phyloP scores from a whole-genome alignment of 37 sponge, comb jelly and placozoan species.

The Chondrilla cf. caribensis region DNA sequence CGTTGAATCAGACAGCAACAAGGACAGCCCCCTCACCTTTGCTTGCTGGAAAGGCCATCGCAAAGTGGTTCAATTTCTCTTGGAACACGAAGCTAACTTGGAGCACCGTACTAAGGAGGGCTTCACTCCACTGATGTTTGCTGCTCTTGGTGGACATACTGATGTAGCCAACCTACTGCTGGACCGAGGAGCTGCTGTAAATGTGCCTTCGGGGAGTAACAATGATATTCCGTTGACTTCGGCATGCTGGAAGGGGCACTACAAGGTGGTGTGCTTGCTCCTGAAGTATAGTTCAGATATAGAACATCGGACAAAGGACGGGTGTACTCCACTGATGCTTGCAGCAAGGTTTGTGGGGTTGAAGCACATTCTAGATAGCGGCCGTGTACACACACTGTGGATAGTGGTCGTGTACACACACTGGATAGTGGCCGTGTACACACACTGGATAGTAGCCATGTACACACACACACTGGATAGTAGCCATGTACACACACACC shows the following conservation, averaged over 20 bases:
- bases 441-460: background rate
- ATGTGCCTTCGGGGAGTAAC: constrained; percentile 92
- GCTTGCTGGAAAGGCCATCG: constrained; percentile 99
- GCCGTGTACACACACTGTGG: constrained; percentile 8
- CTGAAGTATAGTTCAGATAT: constrained; percentile 75
- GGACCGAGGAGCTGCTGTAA: constrained; percentile 49
- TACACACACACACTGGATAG: background rate
- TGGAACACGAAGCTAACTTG: constrained; percentile 81
- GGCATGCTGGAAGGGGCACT: constrained; percentile 98
- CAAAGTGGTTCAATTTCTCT: constrained; percentile 90
- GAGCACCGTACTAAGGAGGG: constrained; percentile 99
- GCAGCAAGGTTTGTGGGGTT: constrained; percentile 83
- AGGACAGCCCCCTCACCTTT: constrained; percentile 97
- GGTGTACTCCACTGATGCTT: constrained; percentile 98
- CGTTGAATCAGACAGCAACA: constrained; percentile 95
- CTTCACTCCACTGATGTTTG: constrained; percentile 97
- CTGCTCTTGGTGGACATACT: constrained; percentile 96
- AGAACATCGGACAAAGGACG: constrained; percentile 96
- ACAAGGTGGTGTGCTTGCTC: constrained; percentile 72
- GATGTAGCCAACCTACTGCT: constrained; percentile 54
- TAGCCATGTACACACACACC: background rate
- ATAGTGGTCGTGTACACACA: background rate
- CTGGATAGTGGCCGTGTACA: background rate
- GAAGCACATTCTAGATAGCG: background rate
- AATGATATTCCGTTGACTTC: constrained; percentile 95